These are phyloP conservation scores for Tyrophagus putrescentiae DNA, from an alignment of 1,140 invertebrate species.

Conservation along the genomic window DNA sequence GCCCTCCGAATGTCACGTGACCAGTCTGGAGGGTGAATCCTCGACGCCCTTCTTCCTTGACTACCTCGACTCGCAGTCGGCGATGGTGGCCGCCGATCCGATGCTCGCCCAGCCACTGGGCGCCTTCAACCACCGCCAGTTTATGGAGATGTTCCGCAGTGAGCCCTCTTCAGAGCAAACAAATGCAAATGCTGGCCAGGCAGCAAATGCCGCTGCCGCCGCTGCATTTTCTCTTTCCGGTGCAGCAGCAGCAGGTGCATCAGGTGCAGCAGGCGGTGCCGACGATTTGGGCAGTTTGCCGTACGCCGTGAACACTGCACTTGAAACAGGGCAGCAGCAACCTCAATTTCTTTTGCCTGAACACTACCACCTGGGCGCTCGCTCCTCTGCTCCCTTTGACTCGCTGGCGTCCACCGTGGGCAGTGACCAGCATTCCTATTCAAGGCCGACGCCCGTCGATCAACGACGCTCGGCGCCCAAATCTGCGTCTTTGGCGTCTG, in stretches of 20 bases:
- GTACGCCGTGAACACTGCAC: background rate
- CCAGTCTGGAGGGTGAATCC: background rate
- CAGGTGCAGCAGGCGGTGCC: background rate
- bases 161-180: background rate
- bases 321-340: too few relatives aligned
- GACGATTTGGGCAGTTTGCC: background rate
- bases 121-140: background rate
- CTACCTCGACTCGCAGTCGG: background rate
- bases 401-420: too few relatives aligned
- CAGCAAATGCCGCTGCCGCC: background rate
- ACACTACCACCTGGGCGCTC: too few relatives aligned
- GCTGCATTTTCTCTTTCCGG: background rate
- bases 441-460: too few relatives aligned
- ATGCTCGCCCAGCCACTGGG: background rate
- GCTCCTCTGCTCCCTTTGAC: too few relatives aligned
- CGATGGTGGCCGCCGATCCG: background rate
- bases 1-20: background rate
- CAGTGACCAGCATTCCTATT: too few relatives aligned
- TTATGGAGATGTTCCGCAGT: slow-evolving; percentile 11
- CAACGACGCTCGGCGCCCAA: too few relatives aligned
- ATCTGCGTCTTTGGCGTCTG: too few relatives aligned
- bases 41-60: background rate
- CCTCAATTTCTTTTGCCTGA: too few relatives aligned
- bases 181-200: background rate
- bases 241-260: background rate